Evolutionary conservation across 2,797 vertebrate species (phyloP).

Genomic region (Chiroxiphia lanceolata): DNA sequence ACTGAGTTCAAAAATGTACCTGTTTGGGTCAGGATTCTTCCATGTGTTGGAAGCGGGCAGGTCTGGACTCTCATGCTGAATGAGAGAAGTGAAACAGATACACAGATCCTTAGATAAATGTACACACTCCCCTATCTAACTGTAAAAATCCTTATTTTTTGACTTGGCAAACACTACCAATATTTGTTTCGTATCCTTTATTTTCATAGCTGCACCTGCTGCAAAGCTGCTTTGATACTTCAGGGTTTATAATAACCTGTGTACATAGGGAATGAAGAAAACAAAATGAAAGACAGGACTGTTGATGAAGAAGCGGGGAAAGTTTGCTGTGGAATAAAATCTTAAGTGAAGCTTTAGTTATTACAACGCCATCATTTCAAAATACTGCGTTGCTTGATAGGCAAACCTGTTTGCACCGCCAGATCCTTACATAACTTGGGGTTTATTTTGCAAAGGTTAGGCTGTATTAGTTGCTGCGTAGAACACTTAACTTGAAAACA

Average conservation of each 20-base stretch:
- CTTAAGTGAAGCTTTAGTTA: neutral
- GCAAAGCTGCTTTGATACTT: neutral
- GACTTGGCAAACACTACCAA: neutral
- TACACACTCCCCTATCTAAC: too few species aligned
- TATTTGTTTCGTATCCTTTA: neutral
- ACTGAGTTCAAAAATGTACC: neutral
- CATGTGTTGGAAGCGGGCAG: neutral
- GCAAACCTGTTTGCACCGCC: neutral
- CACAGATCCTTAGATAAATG: fast-evolving
- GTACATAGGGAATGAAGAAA: neutral
- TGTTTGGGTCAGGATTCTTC: neutral
- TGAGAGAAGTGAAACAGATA: neutral
- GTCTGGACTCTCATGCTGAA: neutral
- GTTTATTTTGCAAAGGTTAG: conserved; percentile 15
- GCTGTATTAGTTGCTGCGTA: neutral
- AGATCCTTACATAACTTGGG: neutral
- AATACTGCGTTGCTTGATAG: neutral
- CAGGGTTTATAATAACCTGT: neutral
- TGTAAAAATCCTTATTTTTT: neutral
- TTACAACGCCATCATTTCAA: neutral
- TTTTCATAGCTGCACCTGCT: neutral
- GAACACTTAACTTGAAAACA: neutral
- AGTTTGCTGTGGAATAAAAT: neutral
- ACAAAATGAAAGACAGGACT: neutral
- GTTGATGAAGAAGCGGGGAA: neutral